Evolutionary conservation across 2,888 invertebrate species (phyloP), one percentile per base, ranked within the genome.

Genomic region (Zygothrica quintamaculata): DNA sequence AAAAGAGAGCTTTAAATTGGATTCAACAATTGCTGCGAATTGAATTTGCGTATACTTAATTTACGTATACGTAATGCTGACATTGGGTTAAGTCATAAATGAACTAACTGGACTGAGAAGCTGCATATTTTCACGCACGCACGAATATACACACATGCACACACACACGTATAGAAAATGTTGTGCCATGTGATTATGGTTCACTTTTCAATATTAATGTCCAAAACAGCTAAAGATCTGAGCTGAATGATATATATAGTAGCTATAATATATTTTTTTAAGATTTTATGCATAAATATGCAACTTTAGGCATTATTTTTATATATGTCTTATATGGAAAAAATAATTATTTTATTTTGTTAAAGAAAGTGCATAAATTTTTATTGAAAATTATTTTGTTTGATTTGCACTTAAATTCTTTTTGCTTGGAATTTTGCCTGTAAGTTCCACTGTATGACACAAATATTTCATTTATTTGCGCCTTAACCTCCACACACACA

Each of bases 391-490:
- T 22, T 5, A 22, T 7, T 9, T 4, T 1, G 6, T 1, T 47
- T 36, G n/a, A n/a, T 46, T 39, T 33, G 9, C 1, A 6, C 5
- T 26, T 46, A 2, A 5, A 22, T 36, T 36, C 3, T 36, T 36
- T 36, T 36, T 36, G 13, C 5, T 9, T 4, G 1, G 13, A 16
- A 3, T 18, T 39, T 39, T n/a, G 3, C 2, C 16, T 18, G n/a
- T 3, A 9, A 3, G 12, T 9, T 5, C 70, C 71, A 72, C 71
- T 69, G 71, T 72, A 71, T 74, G 52, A 40, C 65, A 74, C 80
- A 88, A 89, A 80, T 80, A 88, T 89, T 88, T 88, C 86, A 89
- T 75, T 80, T 88, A 88, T 89, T 88, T 77, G 72, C 77, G 69
- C 64, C 65, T 71, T 53, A 64, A 36, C 64, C 64, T n/a, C 52